These are phyloP conservation scores for Aurelia coerulea DNA, from an alignment of 30 jellyfish, hydroid and myxozoan genomes.

Conservation along the genomic window DNA sequence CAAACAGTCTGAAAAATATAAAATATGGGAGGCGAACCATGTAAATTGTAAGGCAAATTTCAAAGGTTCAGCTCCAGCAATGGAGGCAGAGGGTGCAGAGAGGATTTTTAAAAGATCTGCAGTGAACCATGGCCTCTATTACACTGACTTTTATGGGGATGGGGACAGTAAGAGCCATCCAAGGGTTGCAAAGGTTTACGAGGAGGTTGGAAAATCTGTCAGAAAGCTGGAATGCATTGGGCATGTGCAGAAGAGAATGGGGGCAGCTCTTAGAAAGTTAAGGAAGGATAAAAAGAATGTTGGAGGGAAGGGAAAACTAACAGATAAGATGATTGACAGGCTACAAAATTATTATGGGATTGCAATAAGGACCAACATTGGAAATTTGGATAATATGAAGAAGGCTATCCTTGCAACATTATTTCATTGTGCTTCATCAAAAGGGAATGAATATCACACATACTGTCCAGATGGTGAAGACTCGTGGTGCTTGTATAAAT, in stretches of 20 bases:
- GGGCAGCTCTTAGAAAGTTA: not conserved
- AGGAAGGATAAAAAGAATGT: not conserved
- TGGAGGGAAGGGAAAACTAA: constrained; percentile 27
- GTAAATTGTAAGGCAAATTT: not conserved
- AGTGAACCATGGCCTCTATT: constrained; percentile 31
- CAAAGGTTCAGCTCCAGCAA: constrained; percentile 14
- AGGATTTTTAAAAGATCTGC: constrained; percentile 3
- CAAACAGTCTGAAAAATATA: not conserved
- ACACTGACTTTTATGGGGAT: constrained; percentile 39
- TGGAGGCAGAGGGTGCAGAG: constrained; percentile 23
- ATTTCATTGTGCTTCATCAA: too few species aligned
- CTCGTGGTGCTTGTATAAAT: constrained; percentile 54
- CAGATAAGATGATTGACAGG: constrained; percentile 26
- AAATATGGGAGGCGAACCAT: not conserved
- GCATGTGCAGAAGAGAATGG: too few species aligned
- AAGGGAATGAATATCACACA: constrained; percentile 20
- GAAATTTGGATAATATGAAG: constrained; percentile 49
- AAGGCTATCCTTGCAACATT: too few species aligned
- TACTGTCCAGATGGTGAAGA: constrained; percentile 63
- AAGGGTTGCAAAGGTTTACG: not conserved
- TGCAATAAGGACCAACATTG: constrained; percentile 24
- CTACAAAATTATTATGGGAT: constrained; percentile 32
- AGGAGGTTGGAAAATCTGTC: constrained; percentile 14
- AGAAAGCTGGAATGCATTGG: too few species aligned
- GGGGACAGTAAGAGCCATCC: constrained; percentile 55